Percentiles rank a stretch among this genome's conserved stretches.
Conservation (phyloP, 2,888 invertebrate genomes). For the Linnaemya vulpina region DNA sequence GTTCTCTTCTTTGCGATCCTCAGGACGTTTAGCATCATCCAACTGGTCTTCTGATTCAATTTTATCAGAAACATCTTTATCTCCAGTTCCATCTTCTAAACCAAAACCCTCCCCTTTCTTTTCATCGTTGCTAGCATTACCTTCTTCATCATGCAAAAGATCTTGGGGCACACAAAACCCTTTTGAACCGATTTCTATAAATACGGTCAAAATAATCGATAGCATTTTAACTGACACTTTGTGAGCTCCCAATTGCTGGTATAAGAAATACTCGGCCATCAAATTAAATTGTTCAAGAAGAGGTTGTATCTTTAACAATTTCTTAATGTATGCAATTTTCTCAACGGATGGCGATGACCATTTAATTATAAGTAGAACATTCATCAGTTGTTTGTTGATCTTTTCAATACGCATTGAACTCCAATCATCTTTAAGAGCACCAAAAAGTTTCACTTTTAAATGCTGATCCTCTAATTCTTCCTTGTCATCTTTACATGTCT, state of each 20-base stretch:
- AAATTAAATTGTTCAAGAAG: conserved; percentile 90
- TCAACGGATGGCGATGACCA: conserved; percentile 81
- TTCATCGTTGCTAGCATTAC: conserved; percentile 84
- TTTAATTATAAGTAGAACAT: conserved; percentile 83
- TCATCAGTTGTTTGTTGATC: conserved; percentile 81
- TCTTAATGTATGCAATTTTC: conserved; percentile 74
- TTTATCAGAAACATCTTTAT: conserved; percentile 96
- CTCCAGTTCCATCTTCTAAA: conserved; percentile 92
- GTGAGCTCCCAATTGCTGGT: conserved; percentile 90
- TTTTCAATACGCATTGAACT: conserved; percentile 85
- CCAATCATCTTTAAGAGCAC: conserved; percentile 86
- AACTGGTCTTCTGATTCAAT: conserved; percentile 94
- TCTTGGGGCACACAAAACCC: conserved; percentile 98
- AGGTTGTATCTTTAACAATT: conserved; percentile 84
- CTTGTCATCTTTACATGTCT: conserved; percentile 37
- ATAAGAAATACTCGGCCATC: conserved; percentile 90
- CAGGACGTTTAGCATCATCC: conserved; percentile 92
- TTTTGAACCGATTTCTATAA: conserved; percentile 91
- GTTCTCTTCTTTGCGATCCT: conserved; percentile 85
- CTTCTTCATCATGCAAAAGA: conserved; percentile 89
- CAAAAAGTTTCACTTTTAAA: conserved; percentile 87
- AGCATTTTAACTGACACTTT: conserved; percentile 92
- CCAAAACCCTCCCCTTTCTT: conserved; percentile 90
- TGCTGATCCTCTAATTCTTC: conserved; percentile 84
- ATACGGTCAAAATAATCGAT: conserved; percentile 91